Evolutionary conservation across 2,797 vertebrate species (phyloP).

Genomic region (Clarias pachynema): DNA sequence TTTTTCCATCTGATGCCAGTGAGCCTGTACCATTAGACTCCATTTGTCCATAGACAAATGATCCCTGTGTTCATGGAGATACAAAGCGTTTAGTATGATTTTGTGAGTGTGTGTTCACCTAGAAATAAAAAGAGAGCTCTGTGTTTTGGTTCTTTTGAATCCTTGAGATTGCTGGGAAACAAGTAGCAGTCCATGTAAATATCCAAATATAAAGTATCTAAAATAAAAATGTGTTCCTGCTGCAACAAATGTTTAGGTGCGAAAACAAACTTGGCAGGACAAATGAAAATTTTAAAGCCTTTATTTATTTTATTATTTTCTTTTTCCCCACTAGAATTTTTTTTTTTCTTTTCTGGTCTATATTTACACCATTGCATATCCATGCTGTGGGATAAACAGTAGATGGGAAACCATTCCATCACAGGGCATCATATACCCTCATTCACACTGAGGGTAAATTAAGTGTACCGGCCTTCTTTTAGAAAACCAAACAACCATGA

Average conservation of each 20-base stretch:
- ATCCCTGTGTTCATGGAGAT: background rate
- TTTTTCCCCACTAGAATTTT: background rate
- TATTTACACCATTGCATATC: background rate
- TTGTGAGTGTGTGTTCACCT: background rate
- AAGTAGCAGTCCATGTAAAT: background rate
- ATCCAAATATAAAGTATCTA: background rate
- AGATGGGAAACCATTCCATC: background rate
- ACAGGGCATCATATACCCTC: background rate
- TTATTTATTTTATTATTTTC: background rate
- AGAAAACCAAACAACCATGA: background rate
- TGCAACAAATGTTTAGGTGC: conserved; percentile 2
- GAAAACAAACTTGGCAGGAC: background rate
- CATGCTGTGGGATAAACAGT: background rate
- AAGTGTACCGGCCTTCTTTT: background rate
- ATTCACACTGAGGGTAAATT: background rate
- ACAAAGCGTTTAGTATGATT: background rate
- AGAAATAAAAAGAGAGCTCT: background rate
- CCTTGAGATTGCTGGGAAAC: background rate
- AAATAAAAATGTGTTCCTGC: background rate
- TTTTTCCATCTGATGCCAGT: conserved; percentile 10
- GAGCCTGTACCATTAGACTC: background rate
- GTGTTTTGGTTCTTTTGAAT: too few relatives aligned
- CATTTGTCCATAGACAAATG: background rate
- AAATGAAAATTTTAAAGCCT: background rate
- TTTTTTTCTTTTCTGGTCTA: background rate